Evolutionary conservation across 1,140 invertebrate genomes (phyloP).

Genomic region (Ceratitis capitata): DNA sequence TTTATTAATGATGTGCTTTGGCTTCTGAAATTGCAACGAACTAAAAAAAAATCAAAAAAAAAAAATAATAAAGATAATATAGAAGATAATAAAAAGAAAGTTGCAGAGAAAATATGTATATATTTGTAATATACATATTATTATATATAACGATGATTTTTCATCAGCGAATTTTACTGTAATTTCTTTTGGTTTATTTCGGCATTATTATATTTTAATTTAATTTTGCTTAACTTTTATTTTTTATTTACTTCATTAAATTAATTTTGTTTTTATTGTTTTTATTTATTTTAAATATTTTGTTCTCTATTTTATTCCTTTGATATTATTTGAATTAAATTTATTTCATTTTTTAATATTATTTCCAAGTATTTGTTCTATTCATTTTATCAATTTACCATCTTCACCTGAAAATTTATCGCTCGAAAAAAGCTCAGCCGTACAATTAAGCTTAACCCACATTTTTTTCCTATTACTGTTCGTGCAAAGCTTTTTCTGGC

Average conservation of each 20-base stretch:
- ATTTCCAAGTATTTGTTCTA: neutral
- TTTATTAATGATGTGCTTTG: neutral
- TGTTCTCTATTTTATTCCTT: neutral
- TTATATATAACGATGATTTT: no score
- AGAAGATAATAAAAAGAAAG: no score
- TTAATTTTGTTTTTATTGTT: neutral
- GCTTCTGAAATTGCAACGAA: neutral
- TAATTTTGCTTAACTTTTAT: neutral
- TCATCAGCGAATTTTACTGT: neutral
- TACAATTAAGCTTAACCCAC: neutral
- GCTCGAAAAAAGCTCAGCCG: neutral
- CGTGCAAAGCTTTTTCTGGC: neutral
- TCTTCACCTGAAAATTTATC: neutral
- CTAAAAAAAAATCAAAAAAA: neutral
- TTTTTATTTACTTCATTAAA: neutral
- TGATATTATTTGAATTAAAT: neutral
- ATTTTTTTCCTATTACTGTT: neutral
- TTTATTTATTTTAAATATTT: neutral
- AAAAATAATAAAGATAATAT: no score
- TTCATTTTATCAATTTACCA: neutral
- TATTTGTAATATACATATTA: no score
- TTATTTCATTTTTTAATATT: neutral
- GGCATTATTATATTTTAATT: neutral
- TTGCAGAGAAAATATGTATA: no score
- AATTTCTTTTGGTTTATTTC: neutral